These are phyloP conservation scores for Tenualosa thibaudeaui DNA, from an alignment of 2,797 vertebrate genomes.

Conservation along the genomic window DNA sequence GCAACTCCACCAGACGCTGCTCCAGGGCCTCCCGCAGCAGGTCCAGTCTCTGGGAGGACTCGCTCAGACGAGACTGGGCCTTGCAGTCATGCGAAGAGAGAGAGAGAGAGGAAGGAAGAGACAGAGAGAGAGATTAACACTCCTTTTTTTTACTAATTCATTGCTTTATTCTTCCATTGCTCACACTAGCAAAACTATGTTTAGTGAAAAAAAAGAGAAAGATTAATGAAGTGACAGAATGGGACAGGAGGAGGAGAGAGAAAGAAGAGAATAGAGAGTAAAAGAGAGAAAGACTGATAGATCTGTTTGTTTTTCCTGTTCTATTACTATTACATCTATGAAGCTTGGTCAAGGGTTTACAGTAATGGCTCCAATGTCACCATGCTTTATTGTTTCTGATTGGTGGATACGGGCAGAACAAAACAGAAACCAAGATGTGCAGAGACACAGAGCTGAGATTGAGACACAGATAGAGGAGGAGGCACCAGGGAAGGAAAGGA, in stretches of 20 bases:
- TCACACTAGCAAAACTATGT: no score
- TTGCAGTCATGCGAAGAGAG: constrained; percentile 54
- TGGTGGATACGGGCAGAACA: neutral
- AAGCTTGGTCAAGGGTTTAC: neutral
- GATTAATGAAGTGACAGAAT: neutral
- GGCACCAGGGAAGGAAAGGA: neutral
- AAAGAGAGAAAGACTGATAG: neutral
- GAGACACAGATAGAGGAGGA: neutral
- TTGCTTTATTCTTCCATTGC: neutral
- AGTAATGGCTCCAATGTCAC: neutral
- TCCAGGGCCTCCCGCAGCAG: constrained; percentile 93
- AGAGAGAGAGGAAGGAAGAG: constrained; percentile 24
- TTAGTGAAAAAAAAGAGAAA: constrained; percentile 22
- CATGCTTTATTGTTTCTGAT: neutral
- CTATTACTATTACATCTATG: neutral
- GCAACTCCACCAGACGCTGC: constrained; percentile 89
- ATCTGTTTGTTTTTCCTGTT: neutral
- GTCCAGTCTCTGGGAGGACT: constrained; percentile 94
- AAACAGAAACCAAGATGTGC: neutral
- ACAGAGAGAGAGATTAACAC: neutral
- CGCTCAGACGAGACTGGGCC: constrained; percentile 95
- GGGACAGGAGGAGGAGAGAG: neutral
- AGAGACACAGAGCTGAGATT: neutral
- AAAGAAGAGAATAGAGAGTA: neutral
- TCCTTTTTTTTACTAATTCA: neutral